Evolutionary conservation across 2,888 invertebrate genomes (phyloP).

Genomic region (Dorcus hopei): DNA sequence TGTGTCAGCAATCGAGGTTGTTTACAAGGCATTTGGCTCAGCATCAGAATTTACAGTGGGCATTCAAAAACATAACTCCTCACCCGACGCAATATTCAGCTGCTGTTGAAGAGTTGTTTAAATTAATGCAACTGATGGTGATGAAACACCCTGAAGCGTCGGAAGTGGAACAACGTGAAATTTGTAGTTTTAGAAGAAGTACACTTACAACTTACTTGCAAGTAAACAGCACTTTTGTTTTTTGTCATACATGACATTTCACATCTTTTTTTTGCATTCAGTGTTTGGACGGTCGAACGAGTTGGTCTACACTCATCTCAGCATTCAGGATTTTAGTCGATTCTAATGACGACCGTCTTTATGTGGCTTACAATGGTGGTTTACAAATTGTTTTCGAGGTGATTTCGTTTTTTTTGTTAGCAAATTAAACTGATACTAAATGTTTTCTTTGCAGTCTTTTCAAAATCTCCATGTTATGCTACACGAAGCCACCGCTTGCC

Average conservation of each 20-base stretch:
- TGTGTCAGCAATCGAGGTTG: conserved; percentile 82
- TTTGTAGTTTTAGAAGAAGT: conserved; percentile 79
- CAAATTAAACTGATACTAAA: not conserved
- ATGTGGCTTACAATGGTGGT: conserved; percentile 88
- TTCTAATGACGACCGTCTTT: conserved; percentile 82
- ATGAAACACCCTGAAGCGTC: conserved; percentile 76
- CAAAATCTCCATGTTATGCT: conserved; percentile 91
- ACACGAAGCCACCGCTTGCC: conserved; percentile 89
- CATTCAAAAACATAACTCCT: conserved; percentile 94
- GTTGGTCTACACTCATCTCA: conserved; percentile 91
- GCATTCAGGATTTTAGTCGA: conserved; percentile 87
- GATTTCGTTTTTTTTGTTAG: conserved; percentile 12
- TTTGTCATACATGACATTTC: conserved; percentile 8
- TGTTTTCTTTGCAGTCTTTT: conserved; percentile 63
- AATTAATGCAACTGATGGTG: conserved; percentile 85
- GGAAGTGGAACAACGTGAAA: conserved; percentile 75
- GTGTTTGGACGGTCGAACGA: conserved; percentile 84
- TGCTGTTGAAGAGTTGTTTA: conserved; percentile 88
- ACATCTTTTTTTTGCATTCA: conserved; percentile 28
- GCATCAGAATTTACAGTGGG: conserved; percentile 96
- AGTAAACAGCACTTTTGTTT: conserved; percentile 44
- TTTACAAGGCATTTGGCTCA: conserved; percentile 85
- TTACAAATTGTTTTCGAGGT: conserved; percentile 78
- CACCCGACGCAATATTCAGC: conserved; percentile 90
- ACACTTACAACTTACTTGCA: conserved; percentile 87